Percentiles rank a stretch among this genome's conserved stretches.
These are phyloP conservation scores for Microtus richardsoni DNA, from an alignment of 2,113 vertebrate genomes.

Conservation along the genomic window DNA sequence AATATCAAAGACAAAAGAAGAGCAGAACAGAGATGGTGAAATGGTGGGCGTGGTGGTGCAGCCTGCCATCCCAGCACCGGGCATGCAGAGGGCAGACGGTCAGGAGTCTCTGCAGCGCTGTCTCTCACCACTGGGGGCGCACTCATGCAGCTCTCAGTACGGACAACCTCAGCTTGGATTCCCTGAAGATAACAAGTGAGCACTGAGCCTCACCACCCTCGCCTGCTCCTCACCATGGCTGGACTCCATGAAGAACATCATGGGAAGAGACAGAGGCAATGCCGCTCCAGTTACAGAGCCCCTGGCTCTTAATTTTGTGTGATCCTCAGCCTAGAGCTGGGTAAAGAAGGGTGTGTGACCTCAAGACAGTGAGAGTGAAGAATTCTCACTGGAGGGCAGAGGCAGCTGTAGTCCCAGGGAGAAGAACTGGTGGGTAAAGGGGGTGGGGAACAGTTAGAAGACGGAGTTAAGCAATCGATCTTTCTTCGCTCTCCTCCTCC, in stretches of 20 bases:
- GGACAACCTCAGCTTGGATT: neutral
- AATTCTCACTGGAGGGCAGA: neutral
- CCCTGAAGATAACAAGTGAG: neutral
- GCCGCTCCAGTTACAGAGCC: neutral
- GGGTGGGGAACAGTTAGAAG: neutral
- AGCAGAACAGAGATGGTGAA: too few relatives aligned
- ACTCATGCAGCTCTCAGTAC: rapidly evolving
- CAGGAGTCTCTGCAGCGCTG: neutral
- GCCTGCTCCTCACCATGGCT: neutral
- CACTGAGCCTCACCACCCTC: neutral
- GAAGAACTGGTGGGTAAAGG: too few relatives aligned
- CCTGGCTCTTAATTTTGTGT: neutral
- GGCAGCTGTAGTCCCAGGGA: neutral
- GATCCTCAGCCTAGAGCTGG: neutral
- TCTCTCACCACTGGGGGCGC: neutral
- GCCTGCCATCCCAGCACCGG: too few relatives aligned
- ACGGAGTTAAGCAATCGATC: neutral
- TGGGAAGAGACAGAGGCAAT: neutral
- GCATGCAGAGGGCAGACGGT: too few relatives aligned
- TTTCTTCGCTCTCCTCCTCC: neutral
- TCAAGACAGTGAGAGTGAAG: neutral
- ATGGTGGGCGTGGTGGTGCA: too few relatives aligned
- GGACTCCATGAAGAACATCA: neutral
- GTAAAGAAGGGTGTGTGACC: neutral
- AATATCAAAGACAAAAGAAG: too few relatives aligned